Conservation (phyloP, 2,888 invertebrate genomes). For the Agrilus mali region DNA sequence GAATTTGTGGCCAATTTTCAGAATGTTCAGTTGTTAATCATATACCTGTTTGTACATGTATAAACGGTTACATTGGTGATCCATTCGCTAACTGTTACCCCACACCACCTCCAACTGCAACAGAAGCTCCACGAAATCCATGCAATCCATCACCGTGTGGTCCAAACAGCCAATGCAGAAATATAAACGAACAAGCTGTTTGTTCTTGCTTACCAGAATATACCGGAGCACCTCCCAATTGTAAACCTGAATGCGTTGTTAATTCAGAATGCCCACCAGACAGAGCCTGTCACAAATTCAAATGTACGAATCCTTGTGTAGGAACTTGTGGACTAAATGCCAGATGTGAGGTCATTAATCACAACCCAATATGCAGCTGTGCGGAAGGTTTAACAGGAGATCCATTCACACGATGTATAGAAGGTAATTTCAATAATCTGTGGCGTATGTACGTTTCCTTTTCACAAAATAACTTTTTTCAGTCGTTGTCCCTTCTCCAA, state of each 20-base stretch:
- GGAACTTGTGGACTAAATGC: constrained; percentile 60
- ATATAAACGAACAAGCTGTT: constrained; percentile 51
- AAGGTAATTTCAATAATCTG: constrained; percentile 3
- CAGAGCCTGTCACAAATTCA: constrained; percentile 51
- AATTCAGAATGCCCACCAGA: constrained; percentile 56
- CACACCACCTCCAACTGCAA: constrained; percentile 23
- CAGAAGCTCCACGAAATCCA: constrained; percentile 37
- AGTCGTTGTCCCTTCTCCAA: background rate
- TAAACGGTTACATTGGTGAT: constrained; percentile 60
- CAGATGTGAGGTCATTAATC: constrained; percentile 57
- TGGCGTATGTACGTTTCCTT: background rate
- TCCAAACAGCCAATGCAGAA: constrained; percentile 62
- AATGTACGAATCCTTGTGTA: constrained; percentile 58
- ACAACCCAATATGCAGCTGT: constrained; percentile 56
- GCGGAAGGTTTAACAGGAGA: constrained; percentile 45
- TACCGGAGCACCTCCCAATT: constrained; percentile 51
- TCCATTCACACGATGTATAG: constrained; percentile 44
- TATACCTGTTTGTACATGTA: constrained; percentile 72
- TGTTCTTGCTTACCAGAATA: constrained; percentile 56
- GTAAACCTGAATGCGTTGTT: constrained; percentile 56
- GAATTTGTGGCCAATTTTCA: constrained; percentile 71
- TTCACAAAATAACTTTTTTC: background rate
- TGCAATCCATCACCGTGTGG: constrained; percentile 72
- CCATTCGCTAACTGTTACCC: constrained; percentile 47
- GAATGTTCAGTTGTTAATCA: constrained; percentile 77